phyloP scores from a whole-genome alignment of 2,888 invertebrate genomes.

The Monochamus alternatus region DNA sequence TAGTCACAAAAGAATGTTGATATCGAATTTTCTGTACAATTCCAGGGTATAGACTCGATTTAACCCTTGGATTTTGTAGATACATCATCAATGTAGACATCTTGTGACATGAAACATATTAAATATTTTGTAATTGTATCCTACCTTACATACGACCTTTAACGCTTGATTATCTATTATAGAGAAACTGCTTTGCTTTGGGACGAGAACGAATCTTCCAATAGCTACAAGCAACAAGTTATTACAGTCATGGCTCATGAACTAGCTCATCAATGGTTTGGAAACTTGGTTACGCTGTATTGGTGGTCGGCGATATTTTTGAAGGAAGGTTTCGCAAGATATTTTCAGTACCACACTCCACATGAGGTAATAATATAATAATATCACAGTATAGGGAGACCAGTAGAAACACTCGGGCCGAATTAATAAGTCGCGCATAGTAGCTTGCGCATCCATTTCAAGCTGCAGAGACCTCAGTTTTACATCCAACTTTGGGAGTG shows the following conservation, averaged over 20 bases:
- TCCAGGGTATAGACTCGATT: too few relatives aligned
- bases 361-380: constrained; percentile 61
- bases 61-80: too few relatives aligned
- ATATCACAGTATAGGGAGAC: constrained; percentile 74
- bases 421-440: too few relatives aligned
- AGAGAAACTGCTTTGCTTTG: constrained; percentile 77
- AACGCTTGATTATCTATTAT: constrained; percentile 70
- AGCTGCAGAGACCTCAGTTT: too few relatives aligned
- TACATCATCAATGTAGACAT: too few relatives aligned
- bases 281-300: constrained; percentile 82
- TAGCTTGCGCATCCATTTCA: too few relatives aligned
- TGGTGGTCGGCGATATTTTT: constrained; percentile 86
- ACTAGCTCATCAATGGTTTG: constrained; percentile 88
- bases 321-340: constrained; percentile 83
- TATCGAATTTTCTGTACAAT: too few relatives aligned
- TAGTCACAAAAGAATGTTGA: too few relatives aligned
- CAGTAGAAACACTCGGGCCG: too few relatives aligned
- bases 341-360: constrained; percentile 80
- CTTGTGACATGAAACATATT: too few relatives aligned
- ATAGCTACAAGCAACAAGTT: constrained; percentile 77
- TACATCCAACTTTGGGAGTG: too few relatives aligned
- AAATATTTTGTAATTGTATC: too few relatives aligned
- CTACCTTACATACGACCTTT: not conserved
- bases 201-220: constrained; percentile 69
- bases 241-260: constrained; percentile 84